Percentiles rank a stretch among this genome's conserved stretches.
Conservation (phyloP, 64 coral and sea anemone genomes). For the Platygyra sinensis region DNA sequence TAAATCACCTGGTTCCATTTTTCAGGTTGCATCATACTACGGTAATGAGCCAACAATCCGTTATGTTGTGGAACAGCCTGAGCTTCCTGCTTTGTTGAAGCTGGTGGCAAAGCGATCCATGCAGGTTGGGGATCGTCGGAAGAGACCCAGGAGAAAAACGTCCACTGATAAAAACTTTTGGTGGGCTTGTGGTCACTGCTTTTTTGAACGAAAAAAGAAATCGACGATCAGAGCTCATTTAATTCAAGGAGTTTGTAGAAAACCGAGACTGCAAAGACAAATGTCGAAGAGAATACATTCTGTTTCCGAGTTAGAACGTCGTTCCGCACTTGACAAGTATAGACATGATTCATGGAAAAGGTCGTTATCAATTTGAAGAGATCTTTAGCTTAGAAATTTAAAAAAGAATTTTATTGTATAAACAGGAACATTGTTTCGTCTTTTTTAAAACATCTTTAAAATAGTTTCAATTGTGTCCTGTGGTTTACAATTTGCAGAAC, state of each 20-base stretch:
- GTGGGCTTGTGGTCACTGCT: slow-evolving; percentile 61
- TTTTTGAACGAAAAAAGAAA: slow-evolving; percentile 52
- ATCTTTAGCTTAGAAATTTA: too few species aligned
- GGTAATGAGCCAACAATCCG: not conserved
- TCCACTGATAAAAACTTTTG: slow-evolving; percentile 36
- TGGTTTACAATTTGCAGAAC: too few species aligned
- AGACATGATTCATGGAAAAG: not conserved
- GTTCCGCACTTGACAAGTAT: not conserved
- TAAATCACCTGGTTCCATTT: not conserved
- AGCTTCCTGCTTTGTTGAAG: slow-evolving; percentile 44
- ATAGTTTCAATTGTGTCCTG: too few species aligned
- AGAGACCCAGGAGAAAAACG: slow-evolving; percentile 6
- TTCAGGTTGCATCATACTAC: not conserved
- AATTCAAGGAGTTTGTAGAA: slow-evolving; percentile 39
- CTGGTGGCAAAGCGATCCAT: not conserved
- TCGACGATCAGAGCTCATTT: slow-evolving; percentile 59
- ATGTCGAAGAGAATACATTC: not conserved
- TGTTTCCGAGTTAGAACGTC: not conserved
- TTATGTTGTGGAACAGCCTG: slow-evolving; percentile 22
- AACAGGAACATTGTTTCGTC: too few species aligned
- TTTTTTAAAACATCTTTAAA: too few species aligned
- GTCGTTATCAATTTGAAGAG: not conserved
- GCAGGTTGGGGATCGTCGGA: not conserved
- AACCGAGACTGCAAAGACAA: not conserved
- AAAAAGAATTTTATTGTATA: too few species aligned